These are phyloP conservation scores for Drosophila mauritiana DNA, from an alignment of 1,140 invertebrate species.

Conservation along the genomic window DNA sequence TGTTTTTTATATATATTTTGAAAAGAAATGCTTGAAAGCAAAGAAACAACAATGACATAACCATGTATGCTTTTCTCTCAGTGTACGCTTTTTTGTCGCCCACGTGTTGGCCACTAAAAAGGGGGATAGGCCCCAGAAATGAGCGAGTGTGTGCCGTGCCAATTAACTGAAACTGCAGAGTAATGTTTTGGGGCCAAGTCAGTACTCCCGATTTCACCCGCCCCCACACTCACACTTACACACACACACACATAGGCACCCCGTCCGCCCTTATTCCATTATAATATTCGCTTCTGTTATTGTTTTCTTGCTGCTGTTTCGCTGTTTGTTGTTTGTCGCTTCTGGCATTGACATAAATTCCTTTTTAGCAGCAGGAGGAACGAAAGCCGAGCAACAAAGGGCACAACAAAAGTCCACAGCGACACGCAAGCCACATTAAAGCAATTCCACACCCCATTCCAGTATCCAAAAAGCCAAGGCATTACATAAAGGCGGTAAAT, in stretches of 20 bases:
- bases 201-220: conserved; percentile 32
- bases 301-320: conserved; percentile 37
- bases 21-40: too few species aligned
- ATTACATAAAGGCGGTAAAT: conserved; percentile 44
- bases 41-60: too few species aligned
- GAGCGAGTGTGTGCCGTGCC: conserved; percentile 54
- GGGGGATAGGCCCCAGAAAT: conserved; percentile 3
- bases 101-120: conserved; percentile 45
- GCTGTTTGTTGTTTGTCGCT: conserved; percentile 57
- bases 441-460: conserved; percentile 57
- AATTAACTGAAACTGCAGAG: conserved; percentile 81
- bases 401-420: conserved; percentile 39
- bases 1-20: too few species aligned
- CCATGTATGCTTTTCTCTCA: not conserved
- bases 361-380: conserved; percentile 48
- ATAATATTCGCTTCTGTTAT: conserved; percentile 54
- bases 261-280: conserved; percentile 4
- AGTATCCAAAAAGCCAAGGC: conserved; percentile 2
- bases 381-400: conserved; percentile 41
- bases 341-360: conserved; percentile 79
- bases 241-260: not conserved
- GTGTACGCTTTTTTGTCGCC: conserved; percentile 34
- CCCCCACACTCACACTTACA: not conserved
- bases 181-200: conserved; percentile 63
- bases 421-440: conserved; percentile 78